These are phyloP conservation scores for Hypsopygia costalis DNA, from an alignment of 2,888 invertebrate species.

Conservation along the genomic window DNA sequence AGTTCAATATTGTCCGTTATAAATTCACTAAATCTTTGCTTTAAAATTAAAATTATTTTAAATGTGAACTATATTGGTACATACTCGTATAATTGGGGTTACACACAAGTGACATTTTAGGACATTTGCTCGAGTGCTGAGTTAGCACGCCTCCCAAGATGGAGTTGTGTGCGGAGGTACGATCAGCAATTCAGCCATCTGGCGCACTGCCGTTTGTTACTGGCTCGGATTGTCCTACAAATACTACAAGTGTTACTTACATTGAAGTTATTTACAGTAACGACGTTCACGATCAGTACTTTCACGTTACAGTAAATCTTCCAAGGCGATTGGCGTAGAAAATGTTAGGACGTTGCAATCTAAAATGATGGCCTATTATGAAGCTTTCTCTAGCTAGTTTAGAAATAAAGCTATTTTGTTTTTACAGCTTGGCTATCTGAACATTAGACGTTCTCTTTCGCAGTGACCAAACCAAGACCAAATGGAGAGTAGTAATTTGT, in stretches of 20 bases:
- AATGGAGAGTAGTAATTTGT: slow-evolving; percentile 1
- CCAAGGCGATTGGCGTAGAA: not conserved
- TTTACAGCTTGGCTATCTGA: slow-evolving; percentile 4
- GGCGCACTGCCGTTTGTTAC: slow-evolving; percentile 28
- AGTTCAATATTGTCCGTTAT: slow-evolving; percentile 23
- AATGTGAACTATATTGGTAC: not conserved
- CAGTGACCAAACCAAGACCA: not conserved
- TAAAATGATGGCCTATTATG: slow-evolving; percentile 4
- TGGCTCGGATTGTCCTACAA: not conserved
- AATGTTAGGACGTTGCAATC: slow-evolving; percentile 4
- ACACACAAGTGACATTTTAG: not conserved
- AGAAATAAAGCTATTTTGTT: slow-evolving; percentile 6
- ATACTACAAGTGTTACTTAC: not conserved
- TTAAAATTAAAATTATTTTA: not conserved
- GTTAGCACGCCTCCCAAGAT: not conserved
- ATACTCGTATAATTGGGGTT: slow-evolving; percentile 2
- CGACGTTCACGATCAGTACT: not conserved
- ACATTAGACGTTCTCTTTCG: slow-evolving; percentile 3
- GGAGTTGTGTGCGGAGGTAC: slow-evolving; percentile 7
- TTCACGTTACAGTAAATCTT: no score
- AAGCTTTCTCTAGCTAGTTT: slow-evolving; percentile 6
- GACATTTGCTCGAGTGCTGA: slow-evolving; percentile 1
- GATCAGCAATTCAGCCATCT: slow-evolving; percentile 43
- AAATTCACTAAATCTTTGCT: slow-evolving; percentile 7
- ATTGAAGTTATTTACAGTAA: not conserved